Percentiles rank a stretch among this genome's conserved stretches.
Conservation (phyloP, 2,797 vertebrate species). For the Salarias fasciatus region DNA sequence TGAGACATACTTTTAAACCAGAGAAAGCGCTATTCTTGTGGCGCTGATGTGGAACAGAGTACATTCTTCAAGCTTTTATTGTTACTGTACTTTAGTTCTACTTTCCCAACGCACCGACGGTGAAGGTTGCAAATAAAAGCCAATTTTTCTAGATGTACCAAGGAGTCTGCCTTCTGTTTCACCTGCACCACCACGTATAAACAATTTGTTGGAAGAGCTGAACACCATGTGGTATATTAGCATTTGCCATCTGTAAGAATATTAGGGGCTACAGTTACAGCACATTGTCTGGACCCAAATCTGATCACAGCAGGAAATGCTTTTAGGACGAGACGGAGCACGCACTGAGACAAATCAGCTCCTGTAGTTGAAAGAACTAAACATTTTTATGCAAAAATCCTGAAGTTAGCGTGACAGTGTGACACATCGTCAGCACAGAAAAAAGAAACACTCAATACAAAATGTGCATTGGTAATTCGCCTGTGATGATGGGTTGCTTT, state of each 20-base stretch:
- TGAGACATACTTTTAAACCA: not conserved
- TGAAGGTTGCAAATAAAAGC: constrained; percentile 6
- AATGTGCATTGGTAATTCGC: not conserved
- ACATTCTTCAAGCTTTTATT: not conserved
- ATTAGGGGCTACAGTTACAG: constrained; percentile 30
- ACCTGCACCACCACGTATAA: constrained; percentile 29
- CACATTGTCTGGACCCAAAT: constrained; percentile 21
- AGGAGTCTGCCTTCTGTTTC: constrained; percentile 4
- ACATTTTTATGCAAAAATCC: constrained; percentile 43
- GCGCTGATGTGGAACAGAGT: not conserved
- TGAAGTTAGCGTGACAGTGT: constrained; percentile 3
- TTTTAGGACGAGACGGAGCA: constrained; percentile 37
- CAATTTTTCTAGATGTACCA: constrained; percentile 10
- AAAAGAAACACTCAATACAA: constrained; percentile 16
- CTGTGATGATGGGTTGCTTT: not conserved
- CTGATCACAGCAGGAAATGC: constrained; percentile 33
- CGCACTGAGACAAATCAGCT: constrained; percentile 44
- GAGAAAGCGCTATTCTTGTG: not conserved
- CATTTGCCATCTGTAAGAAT: constrained; percentile 47
- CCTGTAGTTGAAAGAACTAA: constrained; percentile 56
- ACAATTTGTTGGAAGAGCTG: constrained; percentile 14
- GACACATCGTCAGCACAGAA: constrained; percentile 14
- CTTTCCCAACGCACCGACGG: not conserved
- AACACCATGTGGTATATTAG: constrained; percentile 31
- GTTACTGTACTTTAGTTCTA: constrained; percentile 4